Percentiles rank a stretch among this genome's conserved stretches.
These are phyloP conservation scores for Dolomedes plantarius DNA, from an alignment of 2,888 invertebrate species.

Conservation along the genomic window DNA sequence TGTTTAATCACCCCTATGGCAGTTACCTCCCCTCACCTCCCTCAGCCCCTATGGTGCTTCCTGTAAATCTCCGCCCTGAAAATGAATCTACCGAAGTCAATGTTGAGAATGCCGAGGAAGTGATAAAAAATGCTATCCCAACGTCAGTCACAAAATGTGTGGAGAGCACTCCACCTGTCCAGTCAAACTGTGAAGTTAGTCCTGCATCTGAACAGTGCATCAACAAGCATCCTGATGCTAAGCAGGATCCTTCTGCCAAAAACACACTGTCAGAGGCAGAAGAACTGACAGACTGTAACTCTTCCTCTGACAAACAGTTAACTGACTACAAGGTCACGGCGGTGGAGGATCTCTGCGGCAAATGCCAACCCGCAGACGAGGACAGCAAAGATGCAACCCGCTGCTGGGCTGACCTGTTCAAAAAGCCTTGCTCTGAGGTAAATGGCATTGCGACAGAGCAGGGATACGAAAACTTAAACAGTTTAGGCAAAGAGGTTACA, in stretches of 20 bases:
- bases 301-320: conserved; percentile 38
- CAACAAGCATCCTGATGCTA: neutral
- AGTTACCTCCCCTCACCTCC: conserved; percentile 50
- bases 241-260: conserved; percentile 43
- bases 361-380: conserved; percentile 2
- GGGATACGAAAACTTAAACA: conserved; percentile 17
- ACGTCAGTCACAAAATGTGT: neutral
- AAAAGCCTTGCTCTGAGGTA: conserved; percentile 52
- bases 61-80: conserved; percentile 44
- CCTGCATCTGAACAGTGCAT: conserved; percentile 10
- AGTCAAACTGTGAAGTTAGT: conserved; percentile 39
- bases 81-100: conserved; percentile 14
- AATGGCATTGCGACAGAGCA: conserved; percentile 37
- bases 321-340: conserved; percentile 20
- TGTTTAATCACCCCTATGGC: conserved; percentile 63
- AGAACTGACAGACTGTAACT: conserved; percentile 37
- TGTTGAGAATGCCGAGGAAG: conserved; percentile 2
- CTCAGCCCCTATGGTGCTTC: conserved; percentile 63
- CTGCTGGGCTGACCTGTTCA: conserved; percentile 68
- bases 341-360: conserved; percentile 15
- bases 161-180: conserved; percentile 28
- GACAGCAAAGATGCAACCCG: conserved; percentile 35
- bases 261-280: conserved; percentile 31
- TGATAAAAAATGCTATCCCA: conserved; percentile 4
- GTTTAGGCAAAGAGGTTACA: conserved; percentile 38